A percentile compares a stretch with the other conserved stretches of the same genome.
phyloP scores from a whole-genome alignment of 2,888 invertebrate genomes.

The Petrophora chlorosata region DNA sequence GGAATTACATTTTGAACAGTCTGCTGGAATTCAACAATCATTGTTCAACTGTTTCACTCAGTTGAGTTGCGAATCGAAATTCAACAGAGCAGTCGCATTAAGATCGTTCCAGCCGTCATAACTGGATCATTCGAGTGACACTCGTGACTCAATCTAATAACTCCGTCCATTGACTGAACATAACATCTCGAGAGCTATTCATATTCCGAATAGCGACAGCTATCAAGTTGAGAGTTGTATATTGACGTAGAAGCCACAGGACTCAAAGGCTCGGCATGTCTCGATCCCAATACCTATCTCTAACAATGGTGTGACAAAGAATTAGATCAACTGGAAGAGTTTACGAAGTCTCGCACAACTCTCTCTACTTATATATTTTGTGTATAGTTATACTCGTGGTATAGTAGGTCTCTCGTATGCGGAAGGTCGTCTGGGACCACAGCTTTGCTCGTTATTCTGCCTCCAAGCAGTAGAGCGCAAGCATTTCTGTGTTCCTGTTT shows the following conservation, averaged over 20 bases:
- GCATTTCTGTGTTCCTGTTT: too few species aligned
- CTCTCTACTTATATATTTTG: too few species aligned
- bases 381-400: too few species aligned
- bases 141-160: slow-evolving; percentile 12
- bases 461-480: too few species aligned
- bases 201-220: slow-evolving; percentile 44
- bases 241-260: slow-evolving; percentile 27
- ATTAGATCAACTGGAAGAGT: slow-evolving; percentile 19
- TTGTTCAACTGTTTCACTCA: neutral
- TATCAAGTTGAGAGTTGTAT: slow-evolving; percentile 39
- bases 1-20: too few species aligned
- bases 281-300: slow-evolving; percentile 29
- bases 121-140: slow-evolving; percentile 9
- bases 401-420: too few species aligned
- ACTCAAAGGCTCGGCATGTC: slow-evolving; percentile 41
- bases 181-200: slow-evolving; percentile 40
- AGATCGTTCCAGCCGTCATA: slow-evolving; percentile 17
- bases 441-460: too few species aligned
- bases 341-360: too few species aligned
- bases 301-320: slow-evolving; percentile 35
- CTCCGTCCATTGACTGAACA: slow-evolving; percentile 15
- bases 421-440: too few species aligned
- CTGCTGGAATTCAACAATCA: too few species aligned
- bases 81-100: slow-evolving; percentile 9
- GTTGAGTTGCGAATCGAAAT: neutral